Percentiles rank a stretch among this genome's conserved stretches.
These are phyloP conservation scores for Pyxicephalus adspersus DNA, from an alignment of 2,113 vertebrate species.

Conservation along the genomic window DNA sequence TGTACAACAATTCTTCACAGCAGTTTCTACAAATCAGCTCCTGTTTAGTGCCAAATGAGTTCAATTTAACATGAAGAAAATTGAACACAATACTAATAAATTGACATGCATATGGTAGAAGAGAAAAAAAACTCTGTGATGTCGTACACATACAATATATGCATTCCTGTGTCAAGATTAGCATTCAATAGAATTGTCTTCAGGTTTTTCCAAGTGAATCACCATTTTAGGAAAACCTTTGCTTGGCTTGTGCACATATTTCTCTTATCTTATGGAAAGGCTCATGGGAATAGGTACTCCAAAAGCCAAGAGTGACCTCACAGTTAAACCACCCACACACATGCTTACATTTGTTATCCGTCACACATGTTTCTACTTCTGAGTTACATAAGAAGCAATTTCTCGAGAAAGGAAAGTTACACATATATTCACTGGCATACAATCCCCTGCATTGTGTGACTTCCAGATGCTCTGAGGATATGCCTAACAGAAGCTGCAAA, in stretches of 20 bases:
- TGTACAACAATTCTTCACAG: too few species aligned
- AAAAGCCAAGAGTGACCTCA: constrained; percentile 68
- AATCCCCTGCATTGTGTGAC: constrained; percentile 53
- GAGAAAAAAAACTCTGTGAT: not conserved
- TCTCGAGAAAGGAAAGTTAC: constrained; percentile 55
- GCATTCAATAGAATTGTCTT: not conserved
- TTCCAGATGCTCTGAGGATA: constrained; percentile 57
- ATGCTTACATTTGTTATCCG: constrained; percentile 66
- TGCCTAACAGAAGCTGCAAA: constrained; percentile 55
- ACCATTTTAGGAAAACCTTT: not conserved
- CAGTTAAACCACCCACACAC: constrained; percentile 65
- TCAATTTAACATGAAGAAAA: too few species aligned
- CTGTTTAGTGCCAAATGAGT: too few species aligned
- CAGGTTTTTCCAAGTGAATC: not conserved
- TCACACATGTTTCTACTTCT: constrained; percentile 63
- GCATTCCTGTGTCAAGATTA: not conserved
- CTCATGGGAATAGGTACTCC: constrained; percentile 33
- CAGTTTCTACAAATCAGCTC: too few species aligned
- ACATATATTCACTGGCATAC: constrained; percentile 59
- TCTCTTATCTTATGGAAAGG: constrained; percentile 35
- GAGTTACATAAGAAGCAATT: constrained; percentile 61
- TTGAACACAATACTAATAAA: too few species aligned
- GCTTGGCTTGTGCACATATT: constrained; percentile 3
- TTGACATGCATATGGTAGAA: too few species aligned
- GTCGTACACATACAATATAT: not conserved